Evolutionary conservation across 1,140 invertebrate species (phyloP), one percentile per base, ranked within the genome.

Genomic region (Caenorhabditis inopinata): DNA sequence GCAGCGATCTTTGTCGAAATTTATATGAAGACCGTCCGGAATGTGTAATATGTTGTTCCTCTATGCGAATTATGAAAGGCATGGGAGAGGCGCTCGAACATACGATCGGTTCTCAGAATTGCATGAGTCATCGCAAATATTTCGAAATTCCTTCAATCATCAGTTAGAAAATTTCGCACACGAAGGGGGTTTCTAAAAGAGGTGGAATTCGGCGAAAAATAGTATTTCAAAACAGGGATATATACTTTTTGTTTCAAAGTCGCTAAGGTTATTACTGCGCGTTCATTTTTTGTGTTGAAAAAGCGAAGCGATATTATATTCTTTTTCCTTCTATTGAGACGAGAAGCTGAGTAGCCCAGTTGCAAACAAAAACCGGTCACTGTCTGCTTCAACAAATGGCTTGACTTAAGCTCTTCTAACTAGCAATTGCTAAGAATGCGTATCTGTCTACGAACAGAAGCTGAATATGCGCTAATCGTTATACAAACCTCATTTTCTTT

Each of bases 61-160:
- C 38, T 42, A 9, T 29, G 11, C 29, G 25, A 18, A 29, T 14
- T 3, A 32, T 68, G n/a, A 32, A 25, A 38, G 12, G 6, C 4
- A 32, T 38, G 38, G 7, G 32, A 18, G 58, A 29, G 58, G 58
- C 14, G 58, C 58, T 38, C 38, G n/a, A 38, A 38, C 58, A 68
- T 68, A 18, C 58, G 53, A 6, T 68, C 32, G 29, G 32, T 68
- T 68, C 58, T 68, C 58, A 68, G 58, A 68, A 29, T 68, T 16
- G 29, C 58, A 42, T 68, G 58, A 68, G 16, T 68, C 58, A 68
- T 68, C 58, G 58, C 58, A 68, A 68, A 68, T 68, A 68, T 68
- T 68, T 68, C 58, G 58, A 68, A 68, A 68, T 68, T 42, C 58
- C 27, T 68, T 21, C 16, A 12, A 6, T 18, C 6, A 7, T 21